Evolutionary conservation across 1,140 invertebrate genomes (phyloP), one percentile per base, ranked within the genome.

Genomic region (Polypedilum vanderplanki): DNA sequence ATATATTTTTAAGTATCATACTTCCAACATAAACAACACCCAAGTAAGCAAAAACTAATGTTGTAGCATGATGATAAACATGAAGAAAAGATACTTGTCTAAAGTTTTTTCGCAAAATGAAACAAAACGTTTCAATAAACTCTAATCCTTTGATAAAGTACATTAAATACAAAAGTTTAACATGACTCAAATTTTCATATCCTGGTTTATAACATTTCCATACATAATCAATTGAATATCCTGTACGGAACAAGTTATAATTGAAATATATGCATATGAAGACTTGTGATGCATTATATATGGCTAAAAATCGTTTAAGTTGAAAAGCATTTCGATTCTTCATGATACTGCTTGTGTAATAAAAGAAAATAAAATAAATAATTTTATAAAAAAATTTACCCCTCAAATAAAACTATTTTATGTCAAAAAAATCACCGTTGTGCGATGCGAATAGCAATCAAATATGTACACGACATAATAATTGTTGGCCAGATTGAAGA

Each of bases 281-380:
- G 82, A 87, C 83, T 81, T 90, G 86, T 77, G 85, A 81, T 20
- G 88, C 79, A 79, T 90, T 90, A 78, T 91, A 91, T 18, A 81
- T 79, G 65, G 84, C 80, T 41, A 90, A 84, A 22, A 86, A 77
- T 24, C 77, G 80, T 77, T 87, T 85, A 15, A 90, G 81, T n/a
- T 86, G 80, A 77, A 87, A 87, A 46, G 90, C 85, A 79, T 86
- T 81, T 73, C 85, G 78, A 74, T 87, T 81, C 77, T 87, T 84
- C 90, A 91, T 91, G 74, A 70, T 4, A 15, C 41, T 24, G 33
- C n/a, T 74, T 40, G n/a, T 74, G 73, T 7, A 24, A 18, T n/a
- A 33, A 33, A 33, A 33, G n/a, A 67, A 67, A 67, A 18, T 67
- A 83, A 46, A 46, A 46, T 46, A 8, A 46, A 10, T 46, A 46